Evolutionary conservation across 1,140 invertebrate species (phyloP).

Genomic region (Drosophila punjabiensis): DNA sequence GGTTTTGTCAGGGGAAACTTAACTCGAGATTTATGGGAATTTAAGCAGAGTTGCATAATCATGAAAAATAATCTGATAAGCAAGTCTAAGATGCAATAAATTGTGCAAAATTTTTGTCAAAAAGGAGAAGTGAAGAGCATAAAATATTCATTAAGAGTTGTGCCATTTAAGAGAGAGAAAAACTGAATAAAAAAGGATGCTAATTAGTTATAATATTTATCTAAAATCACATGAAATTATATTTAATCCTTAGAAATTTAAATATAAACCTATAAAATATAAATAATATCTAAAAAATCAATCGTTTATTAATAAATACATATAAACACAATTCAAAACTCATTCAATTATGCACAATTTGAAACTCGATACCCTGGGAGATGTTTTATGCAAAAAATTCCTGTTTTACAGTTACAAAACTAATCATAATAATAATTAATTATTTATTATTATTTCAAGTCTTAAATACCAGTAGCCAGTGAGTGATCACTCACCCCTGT

Average conservation of each 20-base stretch:
- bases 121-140: neutral
- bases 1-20: slow-evolving; percentile 20
- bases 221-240: too few species aligned
- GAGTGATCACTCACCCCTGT: slow-evolving; percentile 8
- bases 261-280: neutral
- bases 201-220: neutral
- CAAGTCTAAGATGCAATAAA: neutral
- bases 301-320: neutral
- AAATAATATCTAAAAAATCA: neutral
- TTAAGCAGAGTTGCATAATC: slow-evolving; percentile 27
- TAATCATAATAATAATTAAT: neutral
- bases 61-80: slow-evolving; percentile 24
- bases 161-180: neutral
- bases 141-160: neutral
- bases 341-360: neutral
- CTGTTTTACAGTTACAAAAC: neutral
- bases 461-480: slow-evolving; percentile 4
- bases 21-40: slow-evolving; percentile 3
- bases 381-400: slow-evolving; percentile 6
- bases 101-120: neutral
- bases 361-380: neutral
- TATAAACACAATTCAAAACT: slow-evolving; percentile 1
- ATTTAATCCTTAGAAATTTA: neutral
- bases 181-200: neutral
- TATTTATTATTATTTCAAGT: neutral